Evolutionary conservation across 2,888 invertebrate genomes (phyloP).

Genomic region (Pandemis cinnamomeana): DNA sequence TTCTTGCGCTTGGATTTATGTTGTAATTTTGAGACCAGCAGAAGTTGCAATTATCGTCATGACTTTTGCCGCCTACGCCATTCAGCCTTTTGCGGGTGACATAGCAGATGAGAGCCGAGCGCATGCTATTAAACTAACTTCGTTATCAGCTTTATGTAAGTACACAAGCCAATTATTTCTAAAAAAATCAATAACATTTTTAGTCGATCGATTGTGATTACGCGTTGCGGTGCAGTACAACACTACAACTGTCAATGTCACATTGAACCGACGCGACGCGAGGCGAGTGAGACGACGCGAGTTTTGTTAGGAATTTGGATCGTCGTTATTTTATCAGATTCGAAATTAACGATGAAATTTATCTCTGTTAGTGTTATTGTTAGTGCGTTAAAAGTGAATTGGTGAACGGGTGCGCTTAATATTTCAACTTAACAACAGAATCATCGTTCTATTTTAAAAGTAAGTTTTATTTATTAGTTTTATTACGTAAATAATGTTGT

Average conservation of each 20-base stretch:
- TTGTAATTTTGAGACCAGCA: slow-evolving; percentile 89
- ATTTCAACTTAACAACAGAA: not conserved
- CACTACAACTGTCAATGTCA: slow-evolving; percentile 35
- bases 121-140: slow-evolving; percentile 85
- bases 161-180: slow-evolving; percentile 43
- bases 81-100: slow-evolving; percentile 85
- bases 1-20: slow-evolving; percentile 91
- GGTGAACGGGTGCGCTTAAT: not conserved
- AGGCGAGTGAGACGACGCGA: not conserved
- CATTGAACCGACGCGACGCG: slow-evolving; percentile 22
- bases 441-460: not conserved
- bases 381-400: not conserved
- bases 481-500: not conserved
- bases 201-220: slow-evolving; percentile 10
- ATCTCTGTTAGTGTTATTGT: not conserved
- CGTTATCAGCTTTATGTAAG: slow-evolving; percentile 87
- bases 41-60: slow-evolving; percentile 91
- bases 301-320: not conserved
- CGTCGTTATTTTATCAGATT: not conserved
- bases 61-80: slow-evolving; percentile 90
- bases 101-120: slow-evolving; percentile 74
- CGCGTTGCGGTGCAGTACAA: not conserved
- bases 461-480: slow-evolving; percentile 15
- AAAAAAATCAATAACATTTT: not conserved
- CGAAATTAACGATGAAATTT: not conserved